Evolutionary conservation across 35 echinoderm and acorn worm genomes (phyloP).

Genomic region (Chiridota heheva): DNA sequence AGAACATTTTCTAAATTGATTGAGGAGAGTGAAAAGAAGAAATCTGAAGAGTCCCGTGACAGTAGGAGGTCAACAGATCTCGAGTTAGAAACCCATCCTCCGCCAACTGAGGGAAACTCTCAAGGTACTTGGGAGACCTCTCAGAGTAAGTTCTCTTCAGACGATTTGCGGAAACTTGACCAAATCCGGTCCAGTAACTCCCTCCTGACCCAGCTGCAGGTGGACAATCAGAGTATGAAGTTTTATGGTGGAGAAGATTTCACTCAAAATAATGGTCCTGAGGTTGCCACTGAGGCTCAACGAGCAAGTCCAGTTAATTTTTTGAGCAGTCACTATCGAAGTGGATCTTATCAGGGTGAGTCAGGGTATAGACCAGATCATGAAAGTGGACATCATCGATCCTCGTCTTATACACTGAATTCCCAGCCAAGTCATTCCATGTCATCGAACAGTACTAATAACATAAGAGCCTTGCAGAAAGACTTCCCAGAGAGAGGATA

Average conservation of each 20-base stretch:
- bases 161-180: constrained; percentile 53
- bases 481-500: constrained; percentile 10
- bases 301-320: neutral
- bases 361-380: neutral
- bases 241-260: constrained; percentile 38
- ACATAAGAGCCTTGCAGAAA: too few relatives aligned
- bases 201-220: constrained; percentile 54
- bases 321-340: neutral
- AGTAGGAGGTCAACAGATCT: neutral
- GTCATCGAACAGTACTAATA: constrained; percentile 7
- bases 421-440: constrained; percentile 20
- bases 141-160: constrained; percentile 23
- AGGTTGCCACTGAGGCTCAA: constrained; percentile 10
- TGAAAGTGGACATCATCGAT: neutral
- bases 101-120: neutral
- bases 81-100: constrained; percentile 3
- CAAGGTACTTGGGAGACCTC: neutral
- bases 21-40: neutral
- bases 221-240: constrained; percentile 23
- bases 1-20: constrained; percentile 1
- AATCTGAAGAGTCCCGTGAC: constrained; percentile 4
- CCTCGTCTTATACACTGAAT: neutral
- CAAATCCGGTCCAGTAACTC: constrained; percentile 40
- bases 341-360: constrained; percentile 9
- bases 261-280: constrained; percentile 32